These are phyloP conservation scores for Coleophora deauratella DNA, from an alignment of 2,888 invertebrate genomes.

Conservation along the genomic window DNA sequence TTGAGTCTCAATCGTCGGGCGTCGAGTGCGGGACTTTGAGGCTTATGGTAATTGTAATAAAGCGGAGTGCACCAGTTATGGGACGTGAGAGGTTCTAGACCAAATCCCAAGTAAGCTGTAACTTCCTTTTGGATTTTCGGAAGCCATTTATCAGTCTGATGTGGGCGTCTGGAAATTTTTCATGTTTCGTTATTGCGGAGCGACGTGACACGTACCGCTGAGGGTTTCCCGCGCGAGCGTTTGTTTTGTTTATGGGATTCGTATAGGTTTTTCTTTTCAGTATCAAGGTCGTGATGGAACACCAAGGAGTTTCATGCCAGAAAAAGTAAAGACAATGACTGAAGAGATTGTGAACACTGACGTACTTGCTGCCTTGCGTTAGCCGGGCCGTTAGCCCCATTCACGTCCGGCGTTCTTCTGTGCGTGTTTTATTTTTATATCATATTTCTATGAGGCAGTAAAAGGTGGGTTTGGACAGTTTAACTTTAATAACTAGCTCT, in stretches of 20 bases:
- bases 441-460: too few species aligned
- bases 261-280: slow-evolving; percentile 23
- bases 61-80: slow-evolving; percentile 75
- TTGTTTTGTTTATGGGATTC: slow-evolving; percentile 57
- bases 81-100: slow-evolving; percentile 75
- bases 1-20: slow-evolving; percentile 49
- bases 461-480: too few species aligned
- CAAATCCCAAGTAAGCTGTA: slow-evolving; percentile 76
- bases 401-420: too few species aligned
- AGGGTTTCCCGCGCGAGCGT: slow-evolving; percentile 34
- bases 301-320: too few species aligned
- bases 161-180: slow-evolving; percentile 74
- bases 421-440: too few species aligned
- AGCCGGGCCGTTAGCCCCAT: too few species aligned
- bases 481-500: too few species aligned
- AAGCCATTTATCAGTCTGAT: slow-evolving; percentile 76
- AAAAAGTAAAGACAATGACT: too few species aligned
- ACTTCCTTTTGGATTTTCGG: slow-evolving; percentile 77
- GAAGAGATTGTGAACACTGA: too few species aligned
- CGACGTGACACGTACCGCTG: slow-evolving; percentile 60
- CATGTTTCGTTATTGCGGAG: slow-evolving; percentile 72
- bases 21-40: slow-evolving; percentile 73
- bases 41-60: slow-evolving; percentile 75
- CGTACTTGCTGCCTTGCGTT: too few species aligned
- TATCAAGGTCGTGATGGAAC: slow-evolving; percentile 27